A percentile compares a stretch with the other conserved stretches of the same genome.
These are phyloP conservation scores for Coenonympha arcania DNA, from an alignment of 2,888 invertebrate species.

Conservation along the genomic window DNA sequence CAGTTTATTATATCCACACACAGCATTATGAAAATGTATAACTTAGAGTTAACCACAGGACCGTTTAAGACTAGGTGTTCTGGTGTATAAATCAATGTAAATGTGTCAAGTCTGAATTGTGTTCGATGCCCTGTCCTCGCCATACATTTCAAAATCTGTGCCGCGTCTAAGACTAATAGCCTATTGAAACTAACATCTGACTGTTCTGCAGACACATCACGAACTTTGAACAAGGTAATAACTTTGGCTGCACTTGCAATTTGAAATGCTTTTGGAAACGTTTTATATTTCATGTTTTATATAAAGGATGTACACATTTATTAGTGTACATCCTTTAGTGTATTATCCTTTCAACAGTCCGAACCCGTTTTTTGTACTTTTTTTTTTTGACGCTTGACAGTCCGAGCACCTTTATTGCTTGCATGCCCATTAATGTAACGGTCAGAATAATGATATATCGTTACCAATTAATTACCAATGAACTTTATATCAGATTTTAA, in stretches of 20 bases:
- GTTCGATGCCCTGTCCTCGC: slow-evolving; percentile 23
- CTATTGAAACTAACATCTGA: slow-evolving; percentile 10
- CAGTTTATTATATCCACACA: too few species aligned
- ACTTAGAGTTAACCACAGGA: not conserved
- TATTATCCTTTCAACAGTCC: too few species aligned
- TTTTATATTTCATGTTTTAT: too few species aligned
- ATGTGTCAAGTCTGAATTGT: slow-evolving; percentile 22
- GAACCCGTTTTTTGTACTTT: too few species aligned
- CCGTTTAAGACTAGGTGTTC: slow-evolving; percentile 3
- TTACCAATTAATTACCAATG: slow-evolving; percentile 29
- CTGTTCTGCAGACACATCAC: slow-evolving; percentile 8
- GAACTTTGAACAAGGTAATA: slow-evolving; percentile 6
- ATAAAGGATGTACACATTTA: too few species aligned
- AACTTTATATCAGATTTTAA: slow-evolving; percentile 27
- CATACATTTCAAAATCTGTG: slow-evolving; percentile 23
- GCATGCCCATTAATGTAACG: slow-evolving; percentile 30
- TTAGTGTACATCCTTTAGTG: too few species aligned
- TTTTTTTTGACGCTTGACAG: too few species aligned
- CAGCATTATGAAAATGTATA: not conserved
- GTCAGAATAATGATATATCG: slow-evolving; percentile 29
- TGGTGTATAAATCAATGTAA: slow-evolving; percentile 15
- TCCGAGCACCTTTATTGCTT: too few species aligned
- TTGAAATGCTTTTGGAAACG: not conserved
- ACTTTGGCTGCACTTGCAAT: not conserved
- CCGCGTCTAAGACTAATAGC: slow-evolving; percentile 18